phyloP scores from a whole-genome alignment of 2,797 vertebrate genomes.

The Rhynchotus rufescens region DNA sequence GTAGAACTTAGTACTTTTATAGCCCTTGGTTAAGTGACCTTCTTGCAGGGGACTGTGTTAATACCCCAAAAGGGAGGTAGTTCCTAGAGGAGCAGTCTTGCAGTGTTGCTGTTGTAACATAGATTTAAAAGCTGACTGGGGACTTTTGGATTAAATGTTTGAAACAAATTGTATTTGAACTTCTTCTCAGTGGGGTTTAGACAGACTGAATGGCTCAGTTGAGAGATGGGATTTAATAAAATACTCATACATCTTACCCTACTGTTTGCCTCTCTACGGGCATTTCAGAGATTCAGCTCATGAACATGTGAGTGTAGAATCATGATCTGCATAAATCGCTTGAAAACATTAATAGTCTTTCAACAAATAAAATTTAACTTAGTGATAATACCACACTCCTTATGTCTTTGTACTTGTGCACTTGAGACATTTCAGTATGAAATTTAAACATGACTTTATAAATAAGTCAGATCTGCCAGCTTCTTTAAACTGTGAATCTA shows the following conservation, averaged over 20 bases:
- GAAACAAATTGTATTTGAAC: neutral
- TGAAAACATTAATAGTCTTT: neutral
- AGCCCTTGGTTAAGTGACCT: neutral
- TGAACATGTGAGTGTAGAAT: neutral
- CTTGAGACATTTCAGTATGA: neutral
- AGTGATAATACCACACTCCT: neutral
- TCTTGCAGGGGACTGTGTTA: neutral
- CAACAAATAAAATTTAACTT: neutral
- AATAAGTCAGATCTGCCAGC: neutral
- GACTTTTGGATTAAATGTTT: neutral
- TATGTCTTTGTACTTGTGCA: neutral
- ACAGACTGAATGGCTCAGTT: neutral
- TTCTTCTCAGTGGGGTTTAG: neutral
- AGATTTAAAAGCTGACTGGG: neutral
- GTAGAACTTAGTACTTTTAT: neutral
- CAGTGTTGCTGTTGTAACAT: neutral
- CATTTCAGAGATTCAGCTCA: neutral
- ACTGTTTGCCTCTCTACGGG: neutral
- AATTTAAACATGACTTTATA: neutral
- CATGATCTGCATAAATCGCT: neutral
- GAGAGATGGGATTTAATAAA: neutral
- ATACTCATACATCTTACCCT: neutral
- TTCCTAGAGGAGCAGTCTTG: neutral
- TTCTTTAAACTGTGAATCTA: neutral
- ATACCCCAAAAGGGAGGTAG: neutral